Conservation (phyloP, 2,113 vertebrate genomes). For the Chrysemys picta region DNA sequence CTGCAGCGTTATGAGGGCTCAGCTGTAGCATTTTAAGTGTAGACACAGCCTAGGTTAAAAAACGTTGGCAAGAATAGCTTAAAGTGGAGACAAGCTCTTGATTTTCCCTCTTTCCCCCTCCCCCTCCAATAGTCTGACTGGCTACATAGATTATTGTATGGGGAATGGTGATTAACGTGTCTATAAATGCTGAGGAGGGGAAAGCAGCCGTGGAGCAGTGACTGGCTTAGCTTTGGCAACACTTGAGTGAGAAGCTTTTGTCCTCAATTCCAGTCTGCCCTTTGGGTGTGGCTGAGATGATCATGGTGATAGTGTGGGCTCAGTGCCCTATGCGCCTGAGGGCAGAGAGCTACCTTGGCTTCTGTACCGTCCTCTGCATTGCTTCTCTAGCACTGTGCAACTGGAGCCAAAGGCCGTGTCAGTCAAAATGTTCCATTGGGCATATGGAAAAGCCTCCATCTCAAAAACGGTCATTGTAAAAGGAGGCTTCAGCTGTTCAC, state of each 20-base stretch:
- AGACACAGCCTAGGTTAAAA: background rate
- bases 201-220: background rate
- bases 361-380: background rate
- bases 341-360: background rate
- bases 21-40: no score
- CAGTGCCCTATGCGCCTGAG: background rate
- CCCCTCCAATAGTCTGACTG: no score
- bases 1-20: background rate
- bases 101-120: background rate
- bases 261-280: background rate
- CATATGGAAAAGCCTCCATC: background rate
- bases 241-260: background rate
- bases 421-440: background rate
- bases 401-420: background rate
- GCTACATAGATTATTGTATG: fast-evolving
- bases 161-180: background rate
- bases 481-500: background rate
- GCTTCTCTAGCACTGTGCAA: fast-evolving
- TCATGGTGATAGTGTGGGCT: background rate
- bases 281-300: fast-evolving
- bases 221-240: background rate
- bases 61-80: background rate
- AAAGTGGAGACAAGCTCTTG: background rate
- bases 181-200: fast-evolving
- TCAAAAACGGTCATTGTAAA: fast-evolving